Evolutionary conservation across 2,797 vertebrate genomes (phyloP).

Genomic region (Threskiornis aethiopicus): DNA sequence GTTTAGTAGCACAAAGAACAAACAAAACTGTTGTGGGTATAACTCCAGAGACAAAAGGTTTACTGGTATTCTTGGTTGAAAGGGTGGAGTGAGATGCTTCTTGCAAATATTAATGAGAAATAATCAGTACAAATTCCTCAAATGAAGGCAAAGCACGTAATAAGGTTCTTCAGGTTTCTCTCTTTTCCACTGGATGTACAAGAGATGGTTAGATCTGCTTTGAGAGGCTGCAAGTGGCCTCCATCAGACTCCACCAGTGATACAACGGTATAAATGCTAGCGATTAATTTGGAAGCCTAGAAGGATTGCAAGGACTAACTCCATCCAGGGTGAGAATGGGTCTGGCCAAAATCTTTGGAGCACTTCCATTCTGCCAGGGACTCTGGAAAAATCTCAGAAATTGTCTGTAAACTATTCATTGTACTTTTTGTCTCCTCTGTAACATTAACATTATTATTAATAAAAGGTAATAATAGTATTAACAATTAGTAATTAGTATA

Average conservation of each 20-base stretch:
- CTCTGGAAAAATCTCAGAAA: not conserved
- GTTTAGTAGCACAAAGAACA: not conserved
- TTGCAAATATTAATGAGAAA: not conserved
- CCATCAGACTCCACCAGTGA: not conserved
- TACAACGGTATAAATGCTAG: not conserved
- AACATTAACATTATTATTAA: not conserved
- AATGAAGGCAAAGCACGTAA: not conserved
- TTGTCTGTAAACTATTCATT: not conserved
- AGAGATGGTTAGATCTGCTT: not conserved
- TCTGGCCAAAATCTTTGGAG: not conserved
- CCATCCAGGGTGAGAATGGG: not conserved
- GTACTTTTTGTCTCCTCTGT: not conserved
- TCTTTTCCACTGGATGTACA: not conserved
- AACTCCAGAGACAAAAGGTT: not conserved
- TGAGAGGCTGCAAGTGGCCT: not conserved
- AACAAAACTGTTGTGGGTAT: accelerated
- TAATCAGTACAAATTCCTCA: not conserved
- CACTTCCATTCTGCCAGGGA: not conserved
- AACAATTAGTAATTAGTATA: not conserved
- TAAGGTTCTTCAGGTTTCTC: not conserved
- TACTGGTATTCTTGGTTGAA: not conserved
- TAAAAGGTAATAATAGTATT: not conserved
- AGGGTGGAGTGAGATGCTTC: not conserved
- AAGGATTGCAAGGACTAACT: not conserved
- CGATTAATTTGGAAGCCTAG: not conserved